Conservation (phyloP, 2,797 vertebrate genomes). For the Peromyscus nudipes region DNA sequence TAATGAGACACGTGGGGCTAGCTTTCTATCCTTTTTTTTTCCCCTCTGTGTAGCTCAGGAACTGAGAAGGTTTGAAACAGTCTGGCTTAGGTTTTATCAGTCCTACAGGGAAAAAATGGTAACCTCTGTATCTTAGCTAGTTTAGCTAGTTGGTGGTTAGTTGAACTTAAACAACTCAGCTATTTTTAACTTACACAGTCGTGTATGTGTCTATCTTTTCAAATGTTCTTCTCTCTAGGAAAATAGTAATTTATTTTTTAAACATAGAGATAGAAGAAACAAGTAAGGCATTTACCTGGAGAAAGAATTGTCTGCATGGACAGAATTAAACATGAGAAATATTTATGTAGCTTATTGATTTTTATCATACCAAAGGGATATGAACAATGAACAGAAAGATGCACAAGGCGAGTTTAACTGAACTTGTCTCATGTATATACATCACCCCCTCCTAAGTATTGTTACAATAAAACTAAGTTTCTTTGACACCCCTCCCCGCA, state of each 20-base stretch:
- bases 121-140: not conserved
- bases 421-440: not conserved
- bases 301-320: conserved; percentile 8
- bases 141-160: not conserved
- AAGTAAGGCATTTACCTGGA: conserved; percentile 53
- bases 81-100: not conserved
- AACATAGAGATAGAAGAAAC: conserved; percentile 58
- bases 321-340: conserved; percentile 43
- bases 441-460: not conserved
- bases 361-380: not conserved
- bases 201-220: not conserved
- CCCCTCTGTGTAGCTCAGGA: not conserved
- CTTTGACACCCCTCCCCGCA: not conserved
- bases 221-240: conserved; percentile 14
- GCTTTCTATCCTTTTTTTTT: not conserved
- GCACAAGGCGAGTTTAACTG: not conserved
- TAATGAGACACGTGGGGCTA: not conserved
- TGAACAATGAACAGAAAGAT: conserved; percentile 34
- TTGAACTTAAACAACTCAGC: not conserved
- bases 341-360: conserved; percentile 39
- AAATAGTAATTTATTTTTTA: conserved; percentile 71
- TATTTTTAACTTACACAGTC: not conserved
- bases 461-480: not conserved
- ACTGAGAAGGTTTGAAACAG: not conserved
- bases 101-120: not conserved